Evolutionary conservation across 2,797 vertebrate genomes (phyloP).

Genomic region (Ceryle rudis): DNA sequence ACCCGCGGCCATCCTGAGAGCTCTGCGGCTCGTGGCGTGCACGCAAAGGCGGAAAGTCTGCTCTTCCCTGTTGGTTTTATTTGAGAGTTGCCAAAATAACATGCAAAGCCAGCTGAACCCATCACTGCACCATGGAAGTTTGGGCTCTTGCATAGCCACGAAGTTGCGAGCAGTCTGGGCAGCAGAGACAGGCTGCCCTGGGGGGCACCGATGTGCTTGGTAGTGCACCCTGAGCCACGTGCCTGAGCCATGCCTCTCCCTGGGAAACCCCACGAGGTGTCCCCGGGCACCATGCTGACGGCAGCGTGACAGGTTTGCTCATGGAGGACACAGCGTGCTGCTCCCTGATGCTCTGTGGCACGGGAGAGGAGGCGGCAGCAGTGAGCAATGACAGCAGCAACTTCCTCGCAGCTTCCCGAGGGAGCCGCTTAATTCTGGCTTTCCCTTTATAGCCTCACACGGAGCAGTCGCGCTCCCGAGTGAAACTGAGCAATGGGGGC

Average conservation of each 20-base stretch:
- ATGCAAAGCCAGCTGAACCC: neutral
- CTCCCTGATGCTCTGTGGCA: slow-evolving; percentile 11
- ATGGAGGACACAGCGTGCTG: neutral
- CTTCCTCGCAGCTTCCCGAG: slow-evolving; percentile 38
- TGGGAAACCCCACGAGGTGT: accelerated
- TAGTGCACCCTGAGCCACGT: accelerated
- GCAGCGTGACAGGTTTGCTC: neutral
- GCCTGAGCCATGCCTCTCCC: neutral
- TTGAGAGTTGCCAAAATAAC: neutral
- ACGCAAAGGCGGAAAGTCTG: neutral
- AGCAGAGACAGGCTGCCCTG: accelerated
- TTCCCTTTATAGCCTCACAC: neutral
- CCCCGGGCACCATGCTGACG: accelerated
- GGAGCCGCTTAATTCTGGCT: slow-evolving; percentile 22
- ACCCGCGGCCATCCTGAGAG: accelerated
- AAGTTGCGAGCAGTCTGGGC: accelerated
- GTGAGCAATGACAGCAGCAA: neutral
- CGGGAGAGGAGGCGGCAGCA: neutral
- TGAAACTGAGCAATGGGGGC: neutral
- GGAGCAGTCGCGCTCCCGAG: neutral
- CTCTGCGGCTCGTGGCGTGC: neutral
- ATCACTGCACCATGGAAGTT: accelerated
- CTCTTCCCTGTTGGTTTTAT: neutral
- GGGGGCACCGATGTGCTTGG: accelerated
- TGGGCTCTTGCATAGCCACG: too few relatives aligned